These are phyloP conservation scores for Blastomussa wellsi DNA, from an alignment of 92 coral and sea anemone genomes.

Conservation along the genomic window DNA sequence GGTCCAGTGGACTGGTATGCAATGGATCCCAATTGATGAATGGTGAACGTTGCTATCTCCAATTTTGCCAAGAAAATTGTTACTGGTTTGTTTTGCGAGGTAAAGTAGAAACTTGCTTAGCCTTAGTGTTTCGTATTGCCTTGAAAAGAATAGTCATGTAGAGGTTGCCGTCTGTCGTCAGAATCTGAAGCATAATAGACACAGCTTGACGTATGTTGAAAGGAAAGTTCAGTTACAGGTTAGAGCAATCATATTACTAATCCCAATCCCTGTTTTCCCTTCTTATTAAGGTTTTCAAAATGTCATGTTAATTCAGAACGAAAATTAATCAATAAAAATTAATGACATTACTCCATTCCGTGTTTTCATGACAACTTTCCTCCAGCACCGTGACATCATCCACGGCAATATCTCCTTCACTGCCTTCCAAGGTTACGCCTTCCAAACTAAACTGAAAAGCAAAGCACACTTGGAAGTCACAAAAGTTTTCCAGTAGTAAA, in stretches of 20 bases:
- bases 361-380: slow-evolving; percentile 8
- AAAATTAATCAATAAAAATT: not conserved
- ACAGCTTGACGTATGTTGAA: not conserved
- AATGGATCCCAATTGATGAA: not conserved
- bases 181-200: not conserved
- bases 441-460: slow-evolving; percentile 30
- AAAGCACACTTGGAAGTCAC: not conserved
- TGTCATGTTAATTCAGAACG: not conserved
- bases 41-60: not conserved
- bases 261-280: not conserved
- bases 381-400: slow-evolving; percentile 34
- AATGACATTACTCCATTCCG: not conserved
- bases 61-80: not conserved
- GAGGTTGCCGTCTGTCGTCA: not conserved
- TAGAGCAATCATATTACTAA: not conserved
- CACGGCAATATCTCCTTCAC: slow-evolving; percentile 27
- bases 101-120: not conserved
- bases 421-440: slow-evolving; percentile 20
- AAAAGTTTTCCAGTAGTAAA: not conserved
- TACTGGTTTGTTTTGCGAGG: not conserved
- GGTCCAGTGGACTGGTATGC: not conserved
- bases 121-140: not conserved
- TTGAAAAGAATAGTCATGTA: not conserved
- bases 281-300: not conserved
- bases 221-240: not conserved